A percentile compares a stretch with the other conserved stretches of the same genome.
Evolutionary conservation across 2,797 vertebrate genomes (phyloP).

Genomic region (Alauda arvensis): DNA sequence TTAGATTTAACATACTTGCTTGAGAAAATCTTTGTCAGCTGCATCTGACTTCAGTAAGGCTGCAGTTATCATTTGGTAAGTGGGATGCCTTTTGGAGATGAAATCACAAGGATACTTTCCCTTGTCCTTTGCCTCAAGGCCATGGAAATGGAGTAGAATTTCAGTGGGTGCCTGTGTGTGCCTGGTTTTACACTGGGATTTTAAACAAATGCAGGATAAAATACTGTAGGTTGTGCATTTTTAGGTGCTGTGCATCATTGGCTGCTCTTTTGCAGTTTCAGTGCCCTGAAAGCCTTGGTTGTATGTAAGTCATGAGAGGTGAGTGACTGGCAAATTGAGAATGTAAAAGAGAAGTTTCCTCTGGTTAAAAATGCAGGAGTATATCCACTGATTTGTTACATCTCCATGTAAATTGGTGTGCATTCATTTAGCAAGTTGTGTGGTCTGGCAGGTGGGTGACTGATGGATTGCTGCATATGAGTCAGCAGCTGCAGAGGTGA

Average conservation of each 20-base stretch:
- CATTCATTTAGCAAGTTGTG: neutral
- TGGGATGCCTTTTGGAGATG: neutral
- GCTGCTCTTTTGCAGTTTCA: neutral
- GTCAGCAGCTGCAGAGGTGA: neutral
- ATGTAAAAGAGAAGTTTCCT: neutral
- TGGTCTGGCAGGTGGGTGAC: neutral
- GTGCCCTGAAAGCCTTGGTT: neutral
- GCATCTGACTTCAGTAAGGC: neutral
- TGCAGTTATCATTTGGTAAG: neutral
- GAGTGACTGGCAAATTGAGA: slow-evolving; percentile 13
- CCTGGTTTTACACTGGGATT: neutral
- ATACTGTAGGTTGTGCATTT: neutral
- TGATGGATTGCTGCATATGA: neutral
- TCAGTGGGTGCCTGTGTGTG: neutral
- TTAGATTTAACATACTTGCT: neutral
- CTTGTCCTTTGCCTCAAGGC: neutral
- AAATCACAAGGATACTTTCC: neutral
- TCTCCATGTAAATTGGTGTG: neutral
- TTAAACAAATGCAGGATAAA: neutral
- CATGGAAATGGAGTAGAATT: neutral
- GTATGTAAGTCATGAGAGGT: neutral
- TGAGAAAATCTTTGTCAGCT: neutral
- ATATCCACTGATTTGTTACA: neutral
- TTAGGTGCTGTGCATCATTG: neutral
- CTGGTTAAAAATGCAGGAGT: neutral